Percentiles rank a stretch among this genome's conserved stretches.
phyloP scores from a whole-genome alignment of 1,140 invertebrate species.

The Tetragonula clypearis region DNA sequence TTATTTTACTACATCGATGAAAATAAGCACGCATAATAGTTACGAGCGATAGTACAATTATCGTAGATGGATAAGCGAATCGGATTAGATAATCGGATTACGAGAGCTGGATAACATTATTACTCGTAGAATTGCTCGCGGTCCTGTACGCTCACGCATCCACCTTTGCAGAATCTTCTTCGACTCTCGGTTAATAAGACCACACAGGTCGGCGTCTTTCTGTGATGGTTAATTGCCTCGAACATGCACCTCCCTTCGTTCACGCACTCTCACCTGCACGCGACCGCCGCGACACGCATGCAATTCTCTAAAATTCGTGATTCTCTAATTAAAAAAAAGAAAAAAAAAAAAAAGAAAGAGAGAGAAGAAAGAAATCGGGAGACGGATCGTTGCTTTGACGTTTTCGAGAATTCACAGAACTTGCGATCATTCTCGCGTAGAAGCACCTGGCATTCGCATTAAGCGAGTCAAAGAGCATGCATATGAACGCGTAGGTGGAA shows the following conservation, averaged over 20 bases:
- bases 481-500: slow-evolving; percentile 36
- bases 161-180: slow-evolving; percentile 23
- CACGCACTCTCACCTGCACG: slow-evolving; percentile 1
- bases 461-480: slow-evolving; percentile 37
- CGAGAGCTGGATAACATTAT: slow-evolving; percentile 15
- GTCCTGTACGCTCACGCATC: slow-evolving; percentile 9
- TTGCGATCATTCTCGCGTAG: slow-evolving; percentile 20
- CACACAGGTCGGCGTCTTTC: slow-evolving; percentile 14
- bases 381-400: no score
- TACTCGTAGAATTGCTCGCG: neutral
- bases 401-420: no score
- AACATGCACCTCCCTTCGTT: neutral
- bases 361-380: no score
- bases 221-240: slow-evolving; percentile 21
- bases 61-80: neutral
- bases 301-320: neutral
- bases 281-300: neutral
- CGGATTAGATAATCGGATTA: slow-evolving; percentile 11
- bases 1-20: neutral
- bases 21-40: neutral
- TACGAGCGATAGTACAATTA: neutral
- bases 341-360: no score
- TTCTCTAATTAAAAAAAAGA: neutral
- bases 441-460: slow-evolving; percentile 18
- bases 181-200: slow-evolving; percentile 28